These are phyloP conservation scores for Corythornis vintsioides DNA, from an alignment of 2,113 vertebrate species.

Conservation along the genomic window DNA sequence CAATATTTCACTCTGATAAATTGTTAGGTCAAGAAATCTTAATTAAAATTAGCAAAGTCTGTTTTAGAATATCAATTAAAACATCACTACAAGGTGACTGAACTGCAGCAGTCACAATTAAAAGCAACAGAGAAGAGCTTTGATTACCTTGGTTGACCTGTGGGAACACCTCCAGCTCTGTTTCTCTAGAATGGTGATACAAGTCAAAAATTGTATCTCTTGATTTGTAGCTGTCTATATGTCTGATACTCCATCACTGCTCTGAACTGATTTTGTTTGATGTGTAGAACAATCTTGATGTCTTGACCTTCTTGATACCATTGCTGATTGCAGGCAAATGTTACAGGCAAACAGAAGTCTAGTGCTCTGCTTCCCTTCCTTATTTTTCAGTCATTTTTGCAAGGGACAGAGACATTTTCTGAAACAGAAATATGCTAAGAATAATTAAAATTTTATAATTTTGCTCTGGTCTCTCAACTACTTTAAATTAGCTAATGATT, in stretches of 20 bases:
- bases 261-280: slow-evolving; percentile 75
- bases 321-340: slow-evolving; percentile 42
- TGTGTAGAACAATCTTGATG: slow-evolving; percentile 62
- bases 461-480: neutral
- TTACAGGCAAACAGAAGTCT: slow-evolving; percentile 38
- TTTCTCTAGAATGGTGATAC: slow-evolving; percentile 64
- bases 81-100: slow-evolving; percentile 31
- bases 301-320: slow-evolving; percentile 64
- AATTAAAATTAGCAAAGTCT: slow-evolving; percentile 2
- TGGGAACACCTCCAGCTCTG: slow-evolving; percentile 65
- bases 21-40: slow-evolving; percentile 1
- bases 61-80: slow-evolving; percentile 42
- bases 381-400: slow-evolving; percentile 30
- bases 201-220: slow-evolving; percentile 65
- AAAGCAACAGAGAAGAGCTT: slow-evolving; percentile 66
- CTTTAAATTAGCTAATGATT: neutral
- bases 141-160: slow-evolving; percentile 78
- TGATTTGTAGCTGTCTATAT: slow-evolving; percentile 67
- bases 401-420: slow-evolving; percentile 12
- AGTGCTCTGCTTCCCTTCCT: slow-evolving; percentile 28
- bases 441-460: neutral
- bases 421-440: neutral
- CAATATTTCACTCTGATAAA: neutral
- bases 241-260: slow-evolving; percentile 63
- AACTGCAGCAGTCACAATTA: slow-evolving; percentile 31